phyloP scores from a whole-genome alignment of 2,113 vertebrate species.

The Thermophis baileyi region DNA sequence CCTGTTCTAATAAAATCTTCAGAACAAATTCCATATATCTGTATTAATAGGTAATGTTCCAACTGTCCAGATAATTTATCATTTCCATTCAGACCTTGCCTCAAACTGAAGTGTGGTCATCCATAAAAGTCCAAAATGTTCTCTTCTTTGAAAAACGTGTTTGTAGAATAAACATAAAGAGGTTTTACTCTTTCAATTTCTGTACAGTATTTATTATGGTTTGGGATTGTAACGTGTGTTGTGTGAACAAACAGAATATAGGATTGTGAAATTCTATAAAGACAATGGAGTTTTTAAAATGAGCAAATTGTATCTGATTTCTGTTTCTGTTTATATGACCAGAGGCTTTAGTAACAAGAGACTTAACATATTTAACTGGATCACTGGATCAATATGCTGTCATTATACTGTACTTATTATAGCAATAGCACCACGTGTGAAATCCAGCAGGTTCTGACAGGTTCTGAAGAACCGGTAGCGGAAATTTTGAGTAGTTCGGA shows the following conservation, averaged over 20 bases:
- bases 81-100: conserved; percentile 21
- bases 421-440: too few relatives aligned
- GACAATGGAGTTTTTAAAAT: neutral
- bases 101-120: conserved; percentile 11
- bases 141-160: neutral
- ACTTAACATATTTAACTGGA: neutral
- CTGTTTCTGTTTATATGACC: neutral
- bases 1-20: neutral
- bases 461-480: too few relatives aligned
- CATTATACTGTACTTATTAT: neutral
- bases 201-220: conserved; percentile 18
- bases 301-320: neutral
- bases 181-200: neutral
- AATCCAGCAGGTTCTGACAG: too few relatives aligned
- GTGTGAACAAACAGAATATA: neutral
- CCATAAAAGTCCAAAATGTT: conserved; percentile 29
- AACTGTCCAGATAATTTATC: neutral
- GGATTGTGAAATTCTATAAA: neutral
- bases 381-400: neutral
- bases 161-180: conserved; percentile 27
- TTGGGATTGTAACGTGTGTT: neutral
- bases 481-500: too few relatives aligned
- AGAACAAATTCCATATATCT: neutral
- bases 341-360: neutral
- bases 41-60: neutral